Evolutionary conservation across 2,888 invertebrate genomes (phyloP), one percentile per base, ranked within the genome.

Genomic region (Achlya flavicornis): DNA sequence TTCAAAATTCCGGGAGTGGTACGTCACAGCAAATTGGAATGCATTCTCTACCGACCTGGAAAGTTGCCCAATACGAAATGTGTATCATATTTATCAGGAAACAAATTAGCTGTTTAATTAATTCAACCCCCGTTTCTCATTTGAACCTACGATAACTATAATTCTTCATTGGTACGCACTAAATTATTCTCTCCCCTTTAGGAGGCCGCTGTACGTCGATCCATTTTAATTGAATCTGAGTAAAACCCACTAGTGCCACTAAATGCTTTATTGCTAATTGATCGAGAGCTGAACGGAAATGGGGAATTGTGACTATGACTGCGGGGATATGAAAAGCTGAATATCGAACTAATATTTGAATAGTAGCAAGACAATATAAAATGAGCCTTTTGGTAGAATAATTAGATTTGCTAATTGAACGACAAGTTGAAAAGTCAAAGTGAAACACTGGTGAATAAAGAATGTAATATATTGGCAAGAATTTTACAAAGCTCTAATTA

Each of bases 211-310:
- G 66, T 76, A 73, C 68, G 75, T 73, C 76, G 69, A 75, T 79
- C 75, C 72, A 78, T 81, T 87, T 85, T 85, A 86, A 85, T 86
- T 86, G 81, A 85, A 86, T 80, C 71, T 73, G 73, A 82, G 80
- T 78, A 80, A 82, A 84, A 81, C 77, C 81, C 75, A 81, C 81
- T 78, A 79, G 77, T 79, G 80, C 74, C 77, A 75, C 78, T 78
- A 78, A 83, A 81, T 83, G 80, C 78, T 85, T 83, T 82, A 81
- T 81, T 80, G 79, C 80, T 84, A 82, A 85, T 86, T 82, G 83
- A 84, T 83, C 70, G 79, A 70, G 69, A 76, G 74, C 72, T 75
- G 68, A 70, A 61, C 59, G 66, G 71, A 72, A 77, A 72, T 72
- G 65, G 68, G 68, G 77, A 79, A 78, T 73, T 68, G 64, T 65